Conservation (phyloP, 1,140 invertebrate genomes). For the Drosophila yakuba region DNA sequence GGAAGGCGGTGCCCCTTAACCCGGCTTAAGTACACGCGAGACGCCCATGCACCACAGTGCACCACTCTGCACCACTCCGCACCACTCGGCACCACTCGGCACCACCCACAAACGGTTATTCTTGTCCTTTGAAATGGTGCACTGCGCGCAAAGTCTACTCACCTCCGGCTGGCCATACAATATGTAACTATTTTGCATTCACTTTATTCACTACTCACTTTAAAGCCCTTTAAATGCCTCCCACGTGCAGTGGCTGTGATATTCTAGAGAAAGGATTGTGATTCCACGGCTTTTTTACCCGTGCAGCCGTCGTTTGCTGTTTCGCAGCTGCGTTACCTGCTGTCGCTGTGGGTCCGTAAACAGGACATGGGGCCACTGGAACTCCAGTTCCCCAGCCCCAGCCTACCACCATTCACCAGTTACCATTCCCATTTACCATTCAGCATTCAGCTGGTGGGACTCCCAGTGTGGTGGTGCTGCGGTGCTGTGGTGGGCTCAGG, state of each 20-base stretch:
- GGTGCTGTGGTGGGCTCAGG: too few species aligned
- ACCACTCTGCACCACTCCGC: not conserved
- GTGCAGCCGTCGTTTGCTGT: not conserved
- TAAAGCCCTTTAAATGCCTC: too few species aligned
- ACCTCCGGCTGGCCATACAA: too few species aligned
- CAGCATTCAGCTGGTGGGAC: constrained; percentile 36
- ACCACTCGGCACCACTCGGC: not conserved
- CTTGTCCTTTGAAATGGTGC: not conserved
- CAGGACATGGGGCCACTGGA: constrained; percentile 3
- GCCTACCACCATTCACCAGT: too few species aligned
- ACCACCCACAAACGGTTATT: constrained; percentile 10
- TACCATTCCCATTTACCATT: not conserved
- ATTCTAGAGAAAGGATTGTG: too few species aligned
- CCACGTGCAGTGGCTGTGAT: too few species aligned
- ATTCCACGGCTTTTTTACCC: not conserved
- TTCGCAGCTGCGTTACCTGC: not conserved
- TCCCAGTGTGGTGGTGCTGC: not conserved
- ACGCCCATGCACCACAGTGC: not conserved
- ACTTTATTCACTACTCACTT: too few species aligned
- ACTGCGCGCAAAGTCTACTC: not conserved
- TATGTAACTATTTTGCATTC: too few species aligned
- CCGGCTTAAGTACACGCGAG: constrained; percentile 30
- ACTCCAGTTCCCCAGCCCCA: not conserved
- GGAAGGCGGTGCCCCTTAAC: constrained; percentile 1
- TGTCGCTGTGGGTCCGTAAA: constrained; percentile 2